Evolutionary conservation across 2,113 vertebrate species (phyloP).

Genomic region (Mellivora capensis): DNA sequence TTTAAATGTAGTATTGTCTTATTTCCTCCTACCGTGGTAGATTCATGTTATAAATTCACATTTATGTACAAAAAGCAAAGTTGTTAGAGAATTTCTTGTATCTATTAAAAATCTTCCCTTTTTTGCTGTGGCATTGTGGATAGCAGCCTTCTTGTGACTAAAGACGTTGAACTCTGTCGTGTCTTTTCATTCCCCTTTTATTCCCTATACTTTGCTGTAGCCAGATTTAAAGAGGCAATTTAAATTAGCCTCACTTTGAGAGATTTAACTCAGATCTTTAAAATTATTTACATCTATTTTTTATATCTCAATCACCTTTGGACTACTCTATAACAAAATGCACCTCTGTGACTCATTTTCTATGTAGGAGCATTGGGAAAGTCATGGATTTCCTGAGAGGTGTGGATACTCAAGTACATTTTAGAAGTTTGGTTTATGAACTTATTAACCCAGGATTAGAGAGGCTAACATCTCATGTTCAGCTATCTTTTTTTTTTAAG

Average conservation of each 20-base stretch:
- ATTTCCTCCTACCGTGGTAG: neutral
- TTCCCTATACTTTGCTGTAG: neutral
- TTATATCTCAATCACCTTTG: slow-evolving; percentile 38
- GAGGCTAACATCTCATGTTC: neutral
- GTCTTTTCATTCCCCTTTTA: neutral
- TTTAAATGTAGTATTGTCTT: neutral
- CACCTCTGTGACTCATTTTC: slow-evolving; percentile 41
- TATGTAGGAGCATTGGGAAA: neutral
- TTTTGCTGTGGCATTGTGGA: neutral
- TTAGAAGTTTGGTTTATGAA: neutral
- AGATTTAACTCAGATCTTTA: neutral
- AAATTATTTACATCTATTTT: slow-evolving; percentile 42
- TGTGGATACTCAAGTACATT: neutral
- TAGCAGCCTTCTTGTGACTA: neutral
- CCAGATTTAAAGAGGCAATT: slow-evolving; percentile 32
- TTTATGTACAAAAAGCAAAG: neutral
- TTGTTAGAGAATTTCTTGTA: neutral
- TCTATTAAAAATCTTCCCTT: neutral
- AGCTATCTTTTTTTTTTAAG: too few relatives aligned
- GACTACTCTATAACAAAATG: slow-evolving; percentile 51
- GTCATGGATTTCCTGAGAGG: slow-evolving; percentile 11
- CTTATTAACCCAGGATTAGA: neutral
- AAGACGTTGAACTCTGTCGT: neutral
- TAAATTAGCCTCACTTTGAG: slow-evolving; percentile 10
- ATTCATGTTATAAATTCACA: neutral